Conservation (phyloP, 2,113 vertebrate species). For the Anhinga anhinga region DNA sequence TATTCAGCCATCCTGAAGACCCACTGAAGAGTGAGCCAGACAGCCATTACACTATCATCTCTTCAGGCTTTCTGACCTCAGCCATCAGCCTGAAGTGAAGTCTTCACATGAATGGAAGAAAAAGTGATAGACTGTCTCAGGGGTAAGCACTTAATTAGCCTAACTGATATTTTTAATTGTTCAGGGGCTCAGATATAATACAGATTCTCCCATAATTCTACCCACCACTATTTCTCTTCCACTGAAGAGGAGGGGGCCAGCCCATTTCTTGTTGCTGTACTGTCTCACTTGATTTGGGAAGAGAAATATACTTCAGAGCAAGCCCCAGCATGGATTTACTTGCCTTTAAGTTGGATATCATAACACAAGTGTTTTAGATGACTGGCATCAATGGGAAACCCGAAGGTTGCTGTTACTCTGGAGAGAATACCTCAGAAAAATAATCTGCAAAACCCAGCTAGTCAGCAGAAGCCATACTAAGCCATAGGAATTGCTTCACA, state of each 20-base stretch:
- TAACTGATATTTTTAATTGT: not conserved
- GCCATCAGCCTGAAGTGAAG: not conserved
- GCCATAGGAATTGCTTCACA: not conserved
- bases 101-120: not conserved
- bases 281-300: not conserved
- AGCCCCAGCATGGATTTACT: not conserved
- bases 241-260: not conserved
- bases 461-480: not conserved
- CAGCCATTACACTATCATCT: not conserved
- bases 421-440: not conserved
- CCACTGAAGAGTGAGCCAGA: not conserved
- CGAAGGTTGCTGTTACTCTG: fast-evolving
- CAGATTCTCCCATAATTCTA: not conserved
- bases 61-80: not conserved
- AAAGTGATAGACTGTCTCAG: not conserved
- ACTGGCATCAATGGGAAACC: not conserved
- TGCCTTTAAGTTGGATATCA: not conserved
- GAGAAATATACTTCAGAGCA: not conserved
- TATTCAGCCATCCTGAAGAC: not conserved
- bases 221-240: not conserved
- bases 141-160: not conserved
- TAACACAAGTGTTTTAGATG: not conserved
- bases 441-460: not conserved
- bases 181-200: not conserved
- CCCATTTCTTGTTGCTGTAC: not conserved